Evolutionary conservation across 2,888 invertebrate species (phyloP), one percentile per base, ranked within the genome.

Genomic region (Augiades crinisus): DNA sequence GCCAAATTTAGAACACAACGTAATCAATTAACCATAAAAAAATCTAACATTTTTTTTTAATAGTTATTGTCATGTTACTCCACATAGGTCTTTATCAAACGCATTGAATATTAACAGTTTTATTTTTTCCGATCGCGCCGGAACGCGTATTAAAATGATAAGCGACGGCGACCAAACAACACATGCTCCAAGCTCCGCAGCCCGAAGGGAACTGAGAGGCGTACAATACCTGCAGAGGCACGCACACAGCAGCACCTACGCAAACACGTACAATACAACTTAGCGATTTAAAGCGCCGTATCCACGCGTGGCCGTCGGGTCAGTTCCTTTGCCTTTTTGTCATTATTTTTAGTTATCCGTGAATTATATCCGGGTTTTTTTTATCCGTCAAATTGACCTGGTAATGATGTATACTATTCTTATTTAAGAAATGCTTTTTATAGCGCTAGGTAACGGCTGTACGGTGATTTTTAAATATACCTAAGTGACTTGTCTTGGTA

Each of bases 181-280:
- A 62, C 75, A 65, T 63, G 65, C 64, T 64, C 50, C 58, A 52
- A 64, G 56, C 68, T 60, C 75, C 66, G 61, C 63, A 58, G 79
- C 75, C 77, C 78, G 73, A 79, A 78, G 79, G 76, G 75, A 77
- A 88, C 87, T 88, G 80, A 78, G 71, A 68, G 72, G 67, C 61
- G 64, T 70, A 68, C 64, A 67, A 81, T 87, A 88, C 88, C 88
- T 88, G 88, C 88, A 88, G 70, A 78, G 81, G 54, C 74, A 82
- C 85, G 72, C 87, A 84, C 85, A 87, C 86, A 72, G 68, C 65
- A 71, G 74, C 75, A 75, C 30, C 63, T 51, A 66, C 75, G 70
- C 78, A 74, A 72, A 70, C 61, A 63, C 65, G 62, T 14, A 58
- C 49, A 57, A 56, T 60, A 69, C 72, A 72, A 75, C 77, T 81